These are phyloP conservation scores for Hirundo rustica DNA, from an alignment of 2,797 vertebrate species.

Conservation along the genomic window DNA sequence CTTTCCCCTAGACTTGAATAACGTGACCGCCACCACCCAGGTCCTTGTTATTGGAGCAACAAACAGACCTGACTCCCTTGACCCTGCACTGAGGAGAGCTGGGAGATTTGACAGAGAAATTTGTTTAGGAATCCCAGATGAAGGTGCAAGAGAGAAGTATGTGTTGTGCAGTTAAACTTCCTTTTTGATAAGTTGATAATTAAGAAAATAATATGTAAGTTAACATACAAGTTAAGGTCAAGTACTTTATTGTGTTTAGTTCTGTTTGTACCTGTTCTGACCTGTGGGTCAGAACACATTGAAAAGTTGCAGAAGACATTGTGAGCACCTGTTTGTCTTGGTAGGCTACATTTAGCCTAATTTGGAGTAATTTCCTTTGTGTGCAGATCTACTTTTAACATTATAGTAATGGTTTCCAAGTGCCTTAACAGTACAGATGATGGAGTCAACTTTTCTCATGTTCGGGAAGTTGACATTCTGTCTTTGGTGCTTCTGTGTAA, in stretches of 20 bases:
- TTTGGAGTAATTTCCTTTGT: not conserved
- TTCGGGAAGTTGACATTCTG: not conserved
- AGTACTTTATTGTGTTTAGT: not conserved
- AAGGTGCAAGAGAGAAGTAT: constrained; percentile 87
- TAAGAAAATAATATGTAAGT: not conserved
- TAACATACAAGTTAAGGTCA: not conserved
- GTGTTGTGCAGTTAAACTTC: not conserved
- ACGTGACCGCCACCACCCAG: constrained; percentile 77
- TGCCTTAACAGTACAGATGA: not conserved
- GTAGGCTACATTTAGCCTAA: not conserved
- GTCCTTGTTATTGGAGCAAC: constrained; percentile 94
- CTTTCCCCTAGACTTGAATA: constrained; percentile 84
- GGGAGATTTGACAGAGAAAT: constrained; percentile 95
- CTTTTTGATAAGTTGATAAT: not conserved
- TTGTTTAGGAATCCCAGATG: constrained; percentile 93
- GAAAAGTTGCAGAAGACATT: not conserved
- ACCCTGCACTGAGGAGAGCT: constrained; percentile 91
- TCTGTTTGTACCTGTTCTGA: not conserved
- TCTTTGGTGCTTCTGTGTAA: not conserved
- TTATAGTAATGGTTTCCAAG: not conserved
- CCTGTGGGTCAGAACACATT: not conserved
- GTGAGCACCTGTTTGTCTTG: not conserved
- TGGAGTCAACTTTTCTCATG: not conserved
- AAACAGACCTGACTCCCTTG: constrained; percentile 92
- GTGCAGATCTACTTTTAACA: not conserved